Percentiles rank a stretch among this genome's conserved stretches.
phyloP scores from a whole-genome alignment of 2,888 invertebrate species.

The Drosophila cognata region DNA sequence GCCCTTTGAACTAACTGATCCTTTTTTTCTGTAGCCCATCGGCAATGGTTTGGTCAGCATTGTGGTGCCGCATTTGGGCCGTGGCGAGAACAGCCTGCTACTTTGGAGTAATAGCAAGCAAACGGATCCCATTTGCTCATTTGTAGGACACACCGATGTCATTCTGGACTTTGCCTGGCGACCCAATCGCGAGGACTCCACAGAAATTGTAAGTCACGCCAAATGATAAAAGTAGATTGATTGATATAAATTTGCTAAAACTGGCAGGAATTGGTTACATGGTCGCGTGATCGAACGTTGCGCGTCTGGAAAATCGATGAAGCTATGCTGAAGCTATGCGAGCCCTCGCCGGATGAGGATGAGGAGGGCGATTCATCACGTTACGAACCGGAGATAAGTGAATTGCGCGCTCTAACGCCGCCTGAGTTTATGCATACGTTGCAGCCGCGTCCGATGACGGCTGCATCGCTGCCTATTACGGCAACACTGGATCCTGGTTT shows the following conservation, averaged over 20 bases:
- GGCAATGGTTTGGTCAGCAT: conserved; percentile 96
- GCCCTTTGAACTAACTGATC: neutral
- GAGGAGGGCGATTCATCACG: conserved; percentile 57
- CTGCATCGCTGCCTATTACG: conserved; percentile 70
- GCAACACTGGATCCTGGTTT: conserved; percentile 52
- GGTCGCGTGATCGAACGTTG: conserved; percentile 97
- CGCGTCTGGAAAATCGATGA: conserved; percentile 96
- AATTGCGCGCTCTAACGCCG: conserved; percentile 63
- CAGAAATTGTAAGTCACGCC: conserved; percentile 78
- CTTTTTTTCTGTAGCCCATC: conserved; percentile 88
- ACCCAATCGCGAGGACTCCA: conserved; percentile 87
- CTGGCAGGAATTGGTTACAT: conserved; percentile 92
- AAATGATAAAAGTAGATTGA: neutral
- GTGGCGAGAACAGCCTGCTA: conserved; percentile 93
- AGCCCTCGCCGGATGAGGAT: conserved; percentile 79
- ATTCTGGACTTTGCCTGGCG: conserved; percentile 98
- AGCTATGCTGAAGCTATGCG: conserved; percentile 92
- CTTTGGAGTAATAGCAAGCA: conserved; percentile 91
- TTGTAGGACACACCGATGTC: conserved; percentile 97
- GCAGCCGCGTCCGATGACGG: conserved; percentile 73
- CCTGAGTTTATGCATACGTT: conserved; percentile 68
- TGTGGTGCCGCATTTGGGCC: conserved; percentile 94
- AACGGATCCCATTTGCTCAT: conserved; percentile 93
- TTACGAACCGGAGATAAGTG: conserved; percentile 81
- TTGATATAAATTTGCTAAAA: neutral